phyloP scores from a whole-genome alignment of 2,113 vertebrate species.

The Halichoeres trimaculatus region DNA sequence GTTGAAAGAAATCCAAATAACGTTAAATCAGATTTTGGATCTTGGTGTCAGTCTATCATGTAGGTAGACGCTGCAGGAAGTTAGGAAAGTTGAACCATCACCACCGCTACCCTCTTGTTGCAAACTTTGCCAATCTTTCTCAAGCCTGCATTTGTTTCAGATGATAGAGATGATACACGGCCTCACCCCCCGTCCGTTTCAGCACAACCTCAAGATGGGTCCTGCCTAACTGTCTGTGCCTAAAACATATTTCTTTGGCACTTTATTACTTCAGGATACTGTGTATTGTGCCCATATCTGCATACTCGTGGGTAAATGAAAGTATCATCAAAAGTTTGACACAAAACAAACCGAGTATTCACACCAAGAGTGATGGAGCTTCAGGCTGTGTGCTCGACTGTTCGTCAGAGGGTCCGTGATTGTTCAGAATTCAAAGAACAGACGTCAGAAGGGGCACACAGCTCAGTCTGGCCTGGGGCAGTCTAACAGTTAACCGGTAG shows the following conservation, averaged over 20 bases:
- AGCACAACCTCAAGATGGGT: neutral
- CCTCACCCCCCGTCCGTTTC: too few relatives aligned
- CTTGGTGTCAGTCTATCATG: too few relatives aligned
- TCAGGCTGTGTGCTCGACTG: neutral
- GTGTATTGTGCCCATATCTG: neutral
- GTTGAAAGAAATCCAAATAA: too few relatives aligned
- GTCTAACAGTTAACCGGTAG: neutral
- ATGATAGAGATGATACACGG: too few relatives aligned
- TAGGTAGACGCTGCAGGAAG: too few relatives aligned
- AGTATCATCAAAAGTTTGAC: neutral
- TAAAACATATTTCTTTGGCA: neutral
- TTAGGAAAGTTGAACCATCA: too few relatives aligned
- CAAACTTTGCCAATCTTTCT: too few relatives aligned
- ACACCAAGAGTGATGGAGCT: neutral
- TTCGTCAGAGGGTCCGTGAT: neutral
- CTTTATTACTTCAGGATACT: neutral
- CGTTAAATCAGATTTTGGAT: too few relatives aligned
- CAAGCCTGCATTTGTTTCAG: too few relatives aligned
- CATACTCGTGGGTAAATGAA: neutral
- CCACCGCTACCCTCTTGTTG: too few relatives aligned
- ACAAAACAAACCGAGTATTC: neutral
- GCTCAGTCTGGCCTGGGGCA: conserved; percentile 1
- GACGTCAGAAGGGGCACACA: neutral
- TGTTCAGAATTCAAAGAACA: neutral
- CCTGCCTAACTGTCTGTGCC: neutral